Evolutionary conservation across 2,113 vertebrate species (phyloP).

Genomic region (Plestiodon gilberti): DNA sequence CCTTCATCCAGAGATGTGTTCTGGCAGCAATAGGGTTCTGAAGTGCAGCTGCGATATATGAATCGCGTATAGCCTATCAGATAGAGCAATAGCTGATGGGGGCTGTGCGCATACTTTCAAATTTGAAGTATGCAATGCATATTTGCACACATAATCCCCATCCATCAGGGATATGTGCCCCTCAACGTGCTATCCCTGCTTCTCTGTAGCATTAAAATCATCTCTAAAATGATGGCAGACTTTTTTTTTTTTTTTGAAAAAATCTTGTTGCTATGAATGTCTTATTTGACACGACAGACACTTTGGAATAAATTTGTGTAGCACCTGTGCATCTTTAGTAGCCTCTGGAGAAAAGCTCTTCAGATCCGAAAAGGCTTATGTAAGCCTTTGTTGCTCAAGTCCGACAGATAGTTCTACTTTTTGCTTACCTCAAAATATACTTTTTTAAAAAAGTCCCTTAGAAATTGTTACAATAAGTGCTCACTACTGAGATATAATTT

Average conservation of each 20-base stretch:
- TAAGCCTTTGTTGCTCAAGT: neutral
- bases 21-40: neutral
- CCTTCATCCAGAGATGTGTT: neutral
- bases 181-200: neutral
- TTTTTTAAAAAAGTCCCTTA: neutral
- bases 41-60: neutral
- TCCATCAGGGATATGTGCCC: neutral
- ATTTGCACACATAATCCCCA: neutral
- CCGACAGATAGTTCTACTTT: slow-evolving; percentile 8
- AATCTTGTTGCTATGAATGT: neutral
- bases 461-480: neutral
- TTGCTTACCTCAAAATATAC: neutral
- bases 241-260: no score
- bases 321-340: neutral
- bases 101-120: neutral
- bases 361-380: slow-evolving; percentile 1
- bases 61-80: neutral
- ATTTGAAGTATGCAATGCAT: neutral
- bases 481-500: neutral
- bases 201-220: neutral
- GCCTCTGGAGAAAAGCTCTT: slow-evolving; percentile 25
- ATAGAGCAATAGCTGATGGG: neutral
- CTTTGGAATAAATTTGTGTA: slow-evolving; percentile 25
- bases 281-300: slow-evolving; percentile 25
- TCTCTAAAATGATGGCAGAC: neutral